phyloP scores from a whole-genome alignment of 2,113 vertebrate genomes.

The Trichomycterus rosablanca region DNA sequence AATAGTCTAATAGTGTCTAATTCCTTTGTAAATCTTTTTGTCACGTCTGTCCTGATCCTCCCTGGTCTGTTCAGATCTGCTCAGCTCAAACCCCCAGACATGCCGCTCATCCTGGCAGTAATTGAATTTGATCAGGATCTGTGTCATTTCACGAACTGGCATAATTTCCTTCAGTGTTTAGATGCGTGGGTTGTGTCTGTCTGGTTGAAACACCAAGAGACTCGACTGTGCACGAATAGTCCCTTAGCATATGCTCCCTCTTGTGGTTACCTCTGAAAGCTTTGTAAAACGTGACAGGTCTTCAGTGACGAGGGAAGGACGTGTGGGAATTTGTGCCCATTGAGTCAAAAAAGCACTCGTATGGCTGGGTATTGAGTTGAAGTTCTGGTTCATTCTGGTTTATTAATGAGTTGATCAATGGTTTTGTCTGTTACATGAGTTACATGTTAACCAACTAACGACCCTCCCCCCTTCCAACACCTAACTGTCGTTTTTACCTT shows the following conservation, averaged over 20 bases:
- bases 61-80: not conserved
- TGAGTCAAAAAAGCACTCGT: too few species aligned
- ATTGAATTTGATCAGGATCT: constrained; percentile 20
- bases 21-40: constrained; percentile 16
- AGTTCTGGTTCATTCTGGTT: too few species aligned
- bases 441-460: too few species aligned
- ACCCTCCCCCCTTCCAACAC: too few species aligned
- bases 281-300: too few species aligned
- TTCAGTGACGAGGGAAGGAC: too few species aligned
- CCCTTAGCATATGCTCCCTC: not conserved
- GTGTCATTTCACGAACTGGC: not conserved
- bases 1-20: constrained; percentile 23
- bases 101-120: constrained; percentile 11
- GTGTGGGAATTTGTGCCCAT: too few species aligned
- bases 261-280: constrained; percentile 19
- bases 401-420: too few species aligned
- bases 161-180: not conserved
- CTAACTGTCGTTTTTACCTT: too few species aligned
- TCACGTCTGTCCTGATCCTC: constrained; percentile 1
- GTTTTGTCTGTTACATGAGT: too few species aligned
- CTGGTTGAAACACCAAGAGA: constrained; percentile 1
- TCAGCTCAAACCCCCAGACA: not conserved
- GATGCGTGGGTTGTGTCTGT: constrained; percentile 8
- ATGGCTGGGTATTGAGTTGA: too few species aligned
- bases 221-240: not conserved